Evolutionary conservation across 1,140 invertebrate species (phyloP).

Genomic region (Bathynomus jamesi): DNA sequence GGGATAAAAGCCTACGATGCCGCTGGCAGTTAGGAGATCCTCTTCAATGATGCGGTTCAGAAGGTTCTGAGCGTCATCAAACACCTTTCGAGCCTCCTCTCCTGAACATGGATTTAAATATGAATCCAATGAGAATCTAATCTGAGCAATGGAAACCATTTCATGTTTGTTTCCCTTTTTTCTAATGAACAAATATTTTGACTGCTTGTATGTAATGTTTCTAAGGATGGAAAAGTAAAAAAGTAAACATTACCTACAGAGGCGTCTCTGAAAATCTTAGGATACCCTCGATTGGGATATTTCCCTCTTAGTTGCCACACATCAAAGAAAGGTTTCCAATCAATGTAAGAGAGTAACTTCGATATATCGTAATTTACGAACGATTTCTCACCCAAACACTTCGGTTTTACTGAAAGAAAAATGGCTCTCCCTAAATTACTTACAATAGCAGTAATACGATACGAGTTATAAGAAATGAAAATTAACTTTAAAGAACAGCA

Average conservation of each 20-base stretch:
- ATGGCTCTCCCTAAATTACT: not conserved
- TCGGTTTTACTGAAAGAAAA: conserved; percentile 42
- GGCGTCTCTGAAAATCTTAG: conserved; percentile 55
- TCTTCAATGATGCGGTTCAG: conserved; percentile 45
- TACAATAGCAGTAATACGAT: not conserved
- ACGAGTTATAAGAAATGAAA: too few species aligned
- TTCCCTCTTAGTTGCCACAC: conserved; percentile 57
- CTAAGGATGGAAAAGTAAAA: conserved; percentile 4
- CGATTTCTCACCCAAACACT: conserved; percentile 48
- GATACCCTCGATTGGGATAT: conserved; percentile 56
- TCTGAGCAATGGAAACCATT: not conserved
- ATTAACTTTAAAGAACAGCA: too few species aligned
- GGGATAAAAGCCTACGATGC: conserved; percentile 50
- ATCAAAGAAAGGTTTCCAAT: conserved; percentile 61
- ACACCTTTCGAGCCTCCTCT: conserved; percentile 53
- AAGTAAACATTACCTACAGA: conserved; percentile 46
- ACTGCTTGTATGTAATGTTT: not conserved
- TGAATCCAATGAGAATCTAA: not conserved
- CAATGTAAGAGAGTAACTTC: conserved; percentile 50
- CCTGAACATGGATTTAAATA: conserved; percentile 44
- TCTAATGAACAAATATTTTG: too few species aligned
- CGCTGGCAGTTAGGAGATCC: conserved; percentile 46
- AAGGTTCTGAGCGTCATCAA: conserved; percentile 52
- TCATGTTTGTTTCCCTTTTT: not conserved
- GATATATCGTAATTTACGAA: conserved; percentile 49